phyloP scores from a whole-genome alignment of 2,888 invertebrate species.

The Andrena flavipes region DNA sequence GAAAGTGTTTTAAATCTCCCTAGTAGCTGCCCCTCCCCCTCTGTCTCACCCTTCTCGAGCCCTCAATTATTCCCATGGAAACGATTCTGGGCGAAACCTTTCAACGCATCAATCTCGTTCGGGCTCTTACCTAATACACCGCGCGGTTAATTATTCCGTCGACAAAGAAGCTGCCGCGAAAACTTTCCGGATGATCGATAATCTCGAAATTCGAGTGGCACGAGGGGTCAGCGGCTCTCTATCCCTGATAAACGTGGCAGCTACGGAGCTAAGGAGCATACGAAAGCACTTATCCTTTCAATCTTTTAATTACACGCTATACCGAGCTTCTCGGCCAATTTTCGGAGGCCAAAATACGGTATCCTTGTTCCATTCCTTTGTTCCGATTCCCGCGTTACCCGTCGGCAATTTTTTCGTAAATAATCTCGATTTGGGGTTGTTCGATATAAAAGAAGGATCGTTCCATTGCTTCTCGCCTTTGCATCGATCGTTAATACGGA shows the following conservation, averaged over 20 bases:
- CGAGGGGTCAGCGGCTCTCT: constrained; percentile 48
- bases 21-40: constrained; percentile 11
- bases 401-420: constrained; percentile 8
- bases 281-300: constrained; percentile 65
- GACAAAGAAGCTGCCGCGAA: constrained; percentile 65
- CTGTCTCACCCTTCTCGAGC: constrained; percentile 60
- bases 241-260: constrained; percentile 65
- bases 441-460: background rate
- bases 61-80: constrained; percentile 78
- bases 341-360: constrained; percentile 10
- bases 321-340: constrained; percentile 52
- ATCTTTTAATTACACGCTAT: constrained; percentile 68
- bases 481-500: background rate
- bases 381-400: background rate
- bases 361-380: constrained; percentile 7
- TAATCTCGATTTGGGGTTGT: background rate
- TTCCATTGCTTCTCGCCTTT: background rate
- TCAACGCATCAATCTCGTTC: constrained; percentile 77
- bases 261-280: constrained; percentile 41
- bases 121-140: constrained; percentile 73
- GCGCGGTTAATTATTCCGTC: constrained; percentile 75
- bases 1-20: constrained; percentile 72
- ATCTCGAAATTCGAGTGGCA: constrained; percentile 49
- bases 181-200: constrained; percentile 68
- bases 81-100: constrained; percentile 74